phyloP scores from a whole-genome alignment of 1,140 invertebrate genomes.

The Andricus grossulariae region DNA sequence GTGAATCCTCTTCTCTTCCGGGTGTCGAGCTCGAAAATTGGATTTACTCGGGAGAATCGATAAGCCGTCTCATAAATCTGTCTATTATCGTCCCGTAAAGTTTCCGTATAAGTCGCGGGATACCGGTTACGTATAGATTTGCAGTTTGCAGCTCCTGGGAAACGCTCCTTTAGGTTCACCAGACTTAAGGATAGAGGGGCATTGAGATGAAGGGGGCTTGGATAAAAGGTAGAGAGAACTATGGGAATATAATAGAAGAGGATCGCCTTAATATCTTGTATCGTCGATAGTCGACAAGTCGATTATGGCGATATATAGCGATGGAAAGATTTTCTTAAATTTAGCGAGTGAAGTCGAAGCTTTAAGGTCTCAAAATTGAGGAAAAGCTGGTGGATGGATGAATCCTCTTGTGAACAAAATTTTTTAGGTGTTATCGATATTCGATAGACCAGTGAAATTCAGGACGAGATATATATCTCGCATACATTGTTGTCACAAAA shows the following conservation, averaged over 20 bases:
- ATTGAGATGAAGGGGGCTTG: slow-evolving; percentile 11
- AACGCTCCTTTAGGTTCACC: slow-evolving; percentile 39
- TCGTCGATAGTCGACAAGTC: slow-evolving; percentile 17
- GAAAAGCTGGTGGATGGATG: background rate
- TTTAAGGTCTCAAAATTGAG: background rate
- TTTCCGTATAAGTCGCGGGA: slow-evolving; percentile 62
- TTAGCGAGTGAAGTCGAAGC: background rate
- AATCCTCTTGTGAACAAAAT: too few species aligned
- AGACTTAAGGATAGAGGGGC: slow-evolving; percentile 7
- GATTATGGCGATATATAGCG: background rate
- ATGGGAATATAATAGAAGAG: slow-evolving; percentile 14
- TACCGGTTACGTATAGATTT: slow-evolving; percentile 59
- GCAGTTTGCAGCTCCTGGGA: slow-evolving; percentile 55
- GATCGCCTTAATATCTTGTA: slow-evolving; percentile 26
- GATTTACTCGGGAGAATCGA: slow-evolving; percentile 67
- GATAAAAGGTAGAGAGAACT: slow-evolving; percentile 12
- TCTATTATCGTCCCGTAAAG: slow-evolving; percentile 68
- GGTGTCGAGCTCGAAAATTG: slow-evolving; percentile 69
- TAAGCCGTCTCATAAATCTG: slow-evolving; percentile 69
- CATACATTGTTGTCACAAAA: too few species aligned
- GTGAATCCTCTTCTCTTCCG: slow-evolving; percentile 44
- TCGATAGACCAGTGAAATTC: too few species aligned
- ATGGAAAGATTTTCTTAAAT: background rate
- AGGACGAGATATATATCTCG: too few species aligned
- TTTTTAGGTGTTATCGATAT: too few species aligned